A percentile compares a stretch with the other conserved stretches of the same genome.
These are phyloP conservation scores for Tylochromis polylepis DNA, from an alignment of 2,113 vertebrate genomes.

Conservation along the genomic window DNA sequence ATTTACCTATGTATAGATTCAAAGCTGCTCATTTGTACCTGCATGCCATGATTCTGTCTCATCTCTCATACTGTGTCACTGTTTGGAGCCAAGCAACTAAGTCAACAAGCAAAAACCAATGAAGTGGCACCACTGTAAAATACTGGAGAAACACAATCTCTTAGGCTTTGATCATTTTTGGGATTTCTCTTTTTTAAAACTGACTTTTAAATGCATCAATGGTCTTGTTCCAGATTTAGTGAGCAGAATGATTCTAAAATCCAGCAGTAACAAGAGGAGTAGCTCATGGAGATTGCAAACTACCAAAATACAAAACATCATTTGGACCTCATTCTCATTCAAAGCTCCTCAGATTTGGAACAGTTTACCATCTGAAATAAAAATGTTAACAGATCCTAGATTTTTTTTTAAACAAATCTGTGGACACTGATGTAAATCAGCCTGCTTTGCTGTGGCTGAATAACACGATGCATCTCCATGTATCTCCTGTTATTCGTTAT, in stretches of 20 bases:
- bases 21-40: neutral
- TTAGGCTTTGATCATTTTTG: neutral
- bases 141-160: neutral
- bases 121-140: neutral
- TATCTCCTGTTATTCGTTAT: neutral
- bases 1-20: neutral
- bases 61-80: neutral
- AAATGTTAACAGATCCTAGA: neutral
- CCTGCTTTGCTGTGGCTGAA: neutral
- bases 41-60: neutral
- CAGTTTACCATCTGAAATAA: neutral
- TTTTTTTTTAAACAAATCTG: neutral
- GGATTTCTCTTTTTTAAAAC: neutral
- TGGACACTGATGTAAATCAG: neutral
- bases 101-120: neutral
- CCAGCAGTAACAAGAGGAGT: neutral
- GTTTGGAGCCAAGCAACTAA: neutral
- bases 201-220: neutral
- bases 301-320: neutral
- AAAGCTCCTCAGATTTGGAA: neutral
- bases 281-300: neutral
- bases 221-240: neutral
- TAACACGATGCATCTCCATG: neutral
- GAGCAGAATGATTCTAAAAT: neutral
- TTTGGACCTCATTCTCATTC: neutral